These are phyloP conservation scores for Oryzias curvinotus DNA, from an alignment of 2,113 vertebrate genomes.

Conservation along the genomic window DNA sequence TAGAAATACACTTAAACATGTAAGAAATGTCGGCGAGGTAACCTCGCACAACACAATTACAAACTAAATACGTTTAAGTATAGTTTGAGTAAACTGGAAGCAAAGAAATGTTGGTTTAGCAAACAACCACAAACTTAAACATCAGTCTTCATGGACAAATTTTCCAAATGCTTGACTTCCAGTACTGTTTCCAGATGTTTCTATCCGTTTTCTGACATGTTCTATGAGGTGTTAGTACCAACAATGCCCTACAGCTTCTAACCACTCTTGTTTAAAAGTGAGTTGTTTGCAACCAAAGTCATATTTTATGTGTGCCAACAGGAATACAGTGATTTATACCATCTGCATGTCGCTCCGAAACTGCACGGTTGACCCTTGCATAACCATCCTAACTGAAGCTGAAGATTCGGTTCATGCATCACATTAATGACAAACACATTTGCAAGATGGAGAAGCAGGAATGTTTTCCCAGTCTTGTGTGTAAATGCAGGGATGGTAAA, in stretches of 20 bases:
- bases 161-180: no score
- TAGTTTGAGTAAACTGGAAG: not conserved
- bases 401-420: slow-evolving; percentile 49
- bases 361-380: slow-evolving; percentile 45
- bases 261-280: no score
- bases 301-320: no score
- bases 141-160: no score
- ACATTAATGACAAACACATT: slow-evolving; percentile 67
- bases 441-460: slow-evolving; percentile 52
- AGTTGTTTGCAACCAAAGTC: no score
- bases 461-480: slow-evolving; percentile 41
- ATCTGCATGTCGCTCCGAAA: slow-evolving; percentile 17
- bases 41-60: not conserved
- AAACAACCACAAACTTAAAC: no score
- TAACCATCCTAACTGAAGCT: slow-evolving; percentile 51
- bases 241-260: no score
- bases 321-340: not conserved
- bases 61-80: not conserved
- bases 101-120: no score
- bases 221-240: no score
- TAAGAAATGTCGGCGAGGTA: slow-evolving; percentile 1
- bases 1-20: slow-evolving; percentile 7
- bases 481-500: slow-evolving; percentile 40
- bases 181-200: no score
- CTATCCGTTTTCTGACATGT: no score